These are phyloP conservation scores for Cephus pulcher DNA, from an alignment of 2,888 invertebrate species.

Conservation along the genomic window DNA sequence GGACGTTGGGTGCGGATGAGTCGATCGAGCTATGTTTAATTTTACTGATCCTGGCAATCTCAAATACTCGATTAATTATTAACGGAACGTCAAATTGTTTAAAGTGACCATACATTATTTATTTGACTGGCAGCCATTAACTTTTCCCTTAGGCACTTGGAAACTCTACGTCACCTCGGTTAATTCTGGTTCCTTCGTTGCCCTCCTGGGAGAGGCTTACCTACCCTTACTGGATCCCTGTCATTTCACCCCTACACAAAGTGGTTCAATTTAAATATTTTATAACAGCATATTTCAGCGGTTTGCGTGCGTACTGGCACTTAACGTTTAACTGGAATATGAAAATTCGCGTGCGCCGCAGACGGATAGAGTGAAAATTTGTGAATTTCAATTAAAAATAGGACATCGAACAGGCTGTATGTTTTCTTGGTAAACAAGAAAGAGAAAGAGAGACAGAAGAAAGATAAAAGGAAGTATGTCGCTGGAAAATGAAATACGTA, in stretches of 20 bases:
- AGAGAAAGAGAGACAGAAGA: neutral
- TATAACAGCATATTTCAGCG: slow-evolving; percentile 8
- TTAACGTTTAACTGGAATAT: neutral
- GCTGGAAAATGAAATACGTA: neutral
- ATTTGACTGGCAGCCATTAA: neutral
- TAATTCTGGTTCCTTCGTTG: neutral
- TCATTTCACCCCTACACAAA: slow-evolving; percentile 15
- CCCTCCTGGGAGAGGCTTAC: slow-evolving; percentile 6
- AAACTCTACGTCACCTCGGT: neutral
- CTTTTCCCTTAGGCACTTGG: neutral
- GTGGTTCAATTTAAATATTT: slow-evolving; percentile 21
- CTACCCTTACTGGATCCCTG: slow-evolving; percentile 14
- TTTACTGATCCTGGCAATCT: neutral
- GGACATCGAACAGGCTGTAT: neutral
- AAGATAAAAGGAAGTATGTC: too few species aligned
- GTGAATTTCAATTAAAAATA: neutral
- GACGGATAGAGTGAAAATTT: neutral
- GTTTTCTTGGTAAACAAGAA: neutral
- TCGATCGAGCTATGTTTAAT: neutral
- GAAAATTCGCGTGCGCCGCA: neutral
- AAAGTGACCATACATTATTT: neutral
- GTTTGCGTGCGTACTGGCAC: neutral
- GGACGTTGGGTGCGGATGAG: neutral
- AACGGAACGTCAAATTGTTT: neutral
- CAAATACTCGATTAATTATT: neutral